Evolutionary conservation across 1,140 invertebrate species (phyloP).

Genomic region (Pteromalus puparum): DNA sequence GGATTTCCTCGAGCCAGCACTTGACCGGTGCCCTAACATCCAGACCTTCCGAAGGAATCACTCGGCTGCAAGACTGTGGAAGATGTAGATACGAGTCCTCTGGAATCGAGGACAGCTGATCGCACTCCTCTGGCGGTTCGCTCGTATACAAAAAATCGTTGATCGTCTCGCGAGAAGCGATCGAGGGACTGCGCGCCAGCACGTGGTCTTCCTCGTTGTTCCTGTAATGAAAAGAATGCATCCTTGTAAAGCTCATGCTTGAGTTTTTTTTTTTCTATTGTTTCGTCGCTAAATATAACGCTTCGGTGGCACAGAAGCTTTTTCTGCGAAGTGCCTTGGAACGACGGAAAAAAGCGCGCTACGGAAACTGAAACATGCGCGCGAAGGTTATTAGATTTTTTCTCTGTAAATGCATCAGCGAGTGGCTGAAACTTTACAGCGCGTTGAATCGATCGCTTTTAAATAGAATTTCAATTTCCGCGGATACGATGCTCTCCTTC

Average conservation of each 20-base stretch:
- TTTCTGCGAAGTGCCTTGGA: not conserved
- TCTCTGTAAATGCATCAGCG: not conserved
- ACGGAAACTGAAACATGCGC: not conserved
- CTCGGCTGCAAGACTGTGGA: slow-evolving; percentile 3
- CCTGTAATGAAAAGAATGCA: not conserved
- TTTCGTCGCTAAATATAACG: too few relatives aligned
- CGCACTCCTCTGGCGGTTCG: slow-evolving; percentile 64
- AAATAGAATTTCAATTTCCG: not conserved
- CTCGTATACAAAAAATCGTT: slow-evolving; percentile 66
- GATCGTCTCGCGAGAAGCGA: slow-evolving; percentile 45
- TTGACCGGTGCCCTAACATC: slow-evolving; percentile 56
- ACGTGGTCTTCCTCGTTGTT: not conserved
- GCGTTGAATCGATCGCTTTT: not conserved
- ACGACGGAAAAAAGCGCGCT: not conserved
- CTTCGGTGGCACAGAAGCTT: not conserved
- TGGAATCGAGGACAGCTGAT: not conserved
- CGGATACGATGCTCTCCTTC: not conserved
- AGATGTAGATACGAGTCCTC: not conserved
- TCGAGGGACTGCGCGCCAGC: not conserved
- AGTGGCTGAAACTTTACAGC: not conserved
- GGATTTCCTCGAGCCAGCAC: slow-evolving; percentile 65
- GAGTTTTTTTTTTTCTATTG: too few relatives aligned
- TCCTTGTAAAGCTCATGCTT: too few relatives aligned
- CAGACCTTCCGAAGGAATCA: slow-evolving; percentile 31
- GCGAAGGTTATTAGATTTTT: not conserved